phyloP scores from a whole-genome alignment of 2,888 invertebrate genomes.

The Latrodectus elegans region DNA sequence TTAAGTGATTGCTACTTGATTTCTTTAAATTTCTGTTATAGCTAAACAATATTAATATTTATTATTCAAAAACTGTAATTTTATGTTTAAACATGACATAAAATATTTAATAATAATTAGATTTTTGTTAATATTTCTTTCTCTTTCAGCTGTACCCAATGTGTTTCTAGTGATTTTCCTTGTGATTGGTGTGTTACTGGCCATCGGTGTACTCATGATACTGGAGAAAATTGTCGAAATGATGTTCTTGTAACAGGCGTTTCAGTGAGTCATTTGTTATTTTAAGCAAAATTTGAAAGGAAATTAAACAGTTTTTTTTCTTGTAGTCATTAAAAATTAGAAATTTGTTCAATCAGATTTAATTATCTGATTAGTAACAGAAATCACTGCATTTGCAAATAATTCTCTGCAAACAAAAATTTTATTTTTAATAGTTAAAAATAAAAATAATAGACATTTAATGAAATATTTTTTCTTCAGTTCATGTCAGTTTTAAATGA shows the following conservation, averaged over 20 bases:
- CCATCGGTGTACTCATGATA: conserved; percentile 95
- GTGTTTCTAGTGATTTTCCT: conserved; percentile 95
- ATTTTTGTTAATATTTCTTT: background rate
- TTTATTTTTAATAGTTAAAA: too few relatives aligned
- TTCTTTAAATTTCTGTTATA: background rate
- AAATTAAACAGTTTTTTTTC: too few relatives aligned
- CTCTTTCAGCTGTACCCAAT: conserved; percentile 85
- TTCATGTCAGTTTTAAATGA: too few relatives aligned
- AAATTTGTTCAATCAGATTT: too few relatives aligned
- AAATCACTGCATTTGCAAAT: too few relatives aligned
- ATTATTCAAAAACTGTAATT: background rate
- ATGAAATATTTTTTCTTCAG: too few relatives aligned
- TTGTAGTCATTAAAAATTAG: too few relatives aligned
- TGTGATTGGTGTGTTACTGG: conserved; percentile 99
- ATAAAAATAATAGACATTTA: too few relatives aligned
- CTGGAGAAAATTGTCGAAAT: conserved; percentile 94
- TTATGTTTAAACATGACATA: background rate
- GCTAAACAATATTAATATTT: background rate
- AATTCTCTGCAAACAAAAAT: too few relatives aligned
- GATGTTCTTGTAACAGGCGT: conserved; percentile 94
- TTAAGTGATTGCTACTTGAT: background rate
- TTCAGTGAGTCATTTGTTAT: conserved; percentile 77
- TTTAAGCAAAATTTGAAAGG: background rate
- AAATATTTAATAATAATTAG: background rate
- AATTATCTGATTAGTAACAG: too few relatives aligned